phyloP scores from a whole-genome alignment of 2,113 vertebrate genomes.

The Lathamus discolor region DNA sequence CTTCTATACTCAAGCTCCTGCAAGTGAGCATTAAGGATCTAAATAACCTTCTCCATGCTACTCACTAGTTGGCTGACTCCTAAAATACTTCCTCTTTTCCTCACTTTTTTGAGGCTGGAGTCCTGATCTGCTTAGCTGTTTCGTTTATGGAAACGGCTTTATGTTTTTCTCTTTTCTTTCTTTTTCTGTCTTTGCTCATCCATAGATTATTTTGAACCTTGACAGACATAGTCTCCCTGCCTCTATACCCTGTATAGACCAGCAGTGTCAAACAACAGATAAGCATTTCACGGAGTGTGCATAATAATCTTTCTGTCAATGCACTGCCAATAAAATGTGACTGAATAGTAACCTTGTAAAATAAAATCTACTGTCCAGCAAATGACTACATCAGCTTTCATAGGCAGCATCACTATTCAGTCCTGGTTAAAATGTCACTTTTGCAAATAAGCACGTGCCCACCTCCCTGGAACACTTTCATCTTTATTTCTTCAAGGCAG shows the following conservation, averaged over 20 bases:
- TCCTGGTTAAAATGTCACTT: background rate
- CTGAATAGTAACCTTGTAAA: background rate
- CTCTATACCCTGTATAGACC: background rate
- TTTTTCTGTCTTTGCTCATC: background rate
- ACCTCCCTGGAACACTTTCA: background rate
- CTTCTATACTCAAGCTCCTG: background rate
- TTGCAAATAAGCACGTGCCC: background rate
- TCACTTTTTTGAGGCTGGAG: background rate
- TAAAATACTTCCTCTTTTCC: background rate
- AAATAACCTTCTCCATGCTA: background rate
- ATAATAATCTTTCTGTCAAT: background rate
- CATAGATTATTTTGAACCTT: background rate
- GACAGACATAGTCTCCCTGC: background rate
- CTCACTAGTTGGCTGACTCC: background rate
- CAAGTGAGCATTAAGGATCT: background rate
- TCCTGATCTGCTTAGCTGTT: background rate
- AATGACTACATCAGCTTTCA: background rate
- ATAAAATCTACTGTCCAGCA: background rate
- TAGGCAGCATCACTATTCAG: background rate
- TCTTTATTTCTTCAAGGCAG: background rate
- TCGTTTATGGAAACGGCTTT: background rate
- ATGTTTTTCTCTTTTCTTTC: background rate
- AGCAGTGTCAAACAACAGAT: background rate
- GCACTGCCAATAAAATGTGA: background rate
- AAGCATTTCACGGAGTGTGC: background rate